Conservation (phyloP, 2,888 invertebrate genomes). For the Branchellion lobata region DNA sequence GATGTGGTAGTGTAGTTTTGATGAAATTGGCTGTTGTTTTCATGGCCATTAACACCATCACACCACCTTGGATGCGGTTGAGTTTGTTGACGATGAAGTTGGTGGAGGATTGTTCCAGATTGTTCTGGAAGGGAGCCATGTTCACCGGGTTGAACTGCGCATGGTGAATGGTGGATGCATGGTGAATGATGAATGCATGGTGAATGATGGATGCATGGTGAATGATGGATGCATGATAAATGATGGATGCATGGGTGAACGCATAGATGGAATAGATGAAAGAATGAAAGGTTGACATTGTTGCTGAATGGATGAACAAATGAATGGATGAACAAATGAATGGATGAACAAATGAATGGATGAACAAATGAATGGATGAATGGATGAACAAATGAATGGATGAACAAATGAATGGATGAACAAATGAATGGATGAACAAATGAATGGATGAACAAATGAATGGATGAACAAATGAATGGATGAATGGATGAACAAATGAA, state of each 20-base stretch:
- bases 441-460: background rate
- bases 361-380: background rate
- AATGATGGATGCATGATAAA: background rate
- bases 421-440: background rate
- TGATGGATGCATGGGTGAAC: background rate
- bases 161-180: too few relatives aligned
- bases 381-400: background rate
- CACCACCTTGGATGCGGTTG: slow-evolving; percentile 59
- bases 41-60: background rate
- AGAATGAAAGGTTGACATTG: background rate
- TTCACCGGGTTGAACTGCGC: slow-evolving; percentile 35
- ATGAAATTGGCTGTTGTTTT: background rate
- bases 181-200: too few relatives aligned
- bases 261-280: background rate
- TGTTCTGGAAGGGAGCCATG: slow-evolving; percentile 60
- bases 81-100: slow-evolving; percentile 63
- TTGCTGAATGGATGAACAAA: too few relatives aligned
- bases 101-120: slow-evolving; percentile 61
- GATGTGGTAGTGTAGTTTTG: too few relatives aligned
- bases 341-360: background rate
- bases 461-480: background rate
- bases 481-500: background rate
- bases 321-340: background rate
- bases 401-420: too few relatives aligned
- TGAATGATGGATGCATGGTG: too few relatives aligned